Percentiles rank a stretch among this genome's conserved stretches.
These are phyloP conservation scores for Bombyx mandarina DNA, from an alignment of 1,140 invertebrate genomes.

Conservation along the genomic window DNA sequence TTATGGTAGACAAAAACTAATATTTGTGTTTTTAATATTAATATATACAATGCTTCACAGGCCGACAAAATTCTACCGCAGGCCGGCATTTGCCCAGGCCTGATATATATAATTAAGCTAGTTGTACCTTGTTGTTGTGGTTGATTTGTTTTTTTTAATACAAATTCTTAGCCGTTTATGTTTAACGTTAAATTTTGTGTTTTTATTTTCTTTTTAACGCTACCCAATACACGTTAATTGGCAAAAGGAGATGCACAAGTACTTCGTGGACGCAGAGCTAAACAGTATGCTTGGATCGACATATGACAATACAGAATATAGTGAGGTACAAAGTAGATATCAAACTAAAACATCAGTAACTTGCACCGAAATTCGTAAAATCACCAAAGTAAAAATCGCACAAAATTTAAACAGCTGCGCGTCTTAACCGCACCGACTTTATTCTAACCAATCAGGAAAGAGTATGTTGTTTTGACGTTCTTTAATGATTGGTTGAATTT, in stretches of 20 bases:
- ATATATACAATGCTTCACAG: no score
- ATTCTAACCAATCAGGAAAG: no score
- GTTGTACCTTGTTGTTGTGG: neutral
- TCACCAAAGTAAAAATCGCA: no score
- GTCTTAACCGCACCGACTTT: no score
- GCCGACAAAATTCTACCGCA: no score
- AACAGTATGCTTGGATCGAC: slow-evolving; percentile 77
- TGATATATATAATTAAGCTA: neutral
- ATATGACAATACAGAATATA: slow-evolving; percentile 75
- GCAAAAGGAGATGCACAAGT: slow-evolving; percentile 79
- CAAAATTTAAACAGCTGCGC: no score
- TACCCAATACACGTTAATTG: slow-evolving; percentile 56
- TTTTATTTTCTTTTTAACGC: slow-evolving; percentile 14
- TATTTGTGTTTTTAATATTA: no score
- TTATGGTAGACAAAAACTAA: no score
- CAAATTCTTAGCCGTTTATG: neutral
- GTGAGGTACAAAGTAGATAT: slow-evolving; percentile 64
- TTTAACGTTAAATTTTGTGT: neutral
- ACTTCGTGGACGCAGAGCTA: slow-evolving; percentile 81
- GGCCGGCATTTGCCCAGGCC: no score
- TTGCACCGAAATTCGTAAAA: no score
- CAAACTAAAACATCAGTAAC: slow-evolving; percentile 3
- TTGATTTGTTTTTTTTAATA: neutral
- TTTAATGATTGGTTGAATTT: neutral
- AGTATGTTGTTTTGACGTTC: no score